Conservation (phyloP, 1,140 invertebrate species). For the Adelges cooleyi region DNA sequence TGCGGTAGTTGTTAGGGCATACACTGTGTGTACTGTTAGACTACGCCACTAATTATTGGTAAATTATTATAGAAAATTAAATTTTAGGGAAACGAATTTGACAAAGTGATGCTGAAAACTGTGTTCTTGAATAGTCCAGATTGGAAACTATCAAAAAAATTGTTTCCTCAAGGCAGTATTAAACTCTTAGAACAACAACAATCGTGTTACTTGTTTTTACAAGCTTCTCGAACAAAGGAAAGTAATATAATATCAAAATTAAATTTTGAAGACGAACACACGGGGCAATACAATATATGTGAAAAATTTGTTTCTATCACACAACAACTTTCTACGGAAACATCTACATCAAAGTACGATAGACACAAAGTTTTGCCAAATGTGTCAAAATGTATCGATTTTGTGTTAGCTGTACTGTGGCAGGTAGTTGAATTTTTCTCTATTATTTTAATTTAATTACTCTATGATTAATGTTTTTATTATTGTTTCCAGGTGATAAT, state of each 20-base stretch:
- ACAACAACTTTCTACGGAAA: constrained; percentile 1
- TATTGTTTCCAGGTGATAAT: constrained; percentile 10
- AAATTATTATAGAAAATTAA: too few relatives aligned
- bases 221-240: constrained; percentile 22
- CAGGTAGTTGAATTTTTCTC: constrained; percentile 2
- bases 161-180: neutral
- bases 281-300: neutral
- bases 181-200: constrained; percentile 5
- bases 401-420: constrained; percentile 16
- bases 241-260: constrained; percentile 1
- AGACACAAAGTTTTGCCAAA: constrained; percentile 11
- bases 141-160: constrained; percentile 6
- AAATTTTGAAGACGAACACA: constrained; percentile 11
- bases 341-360: constrained; percentile 8
- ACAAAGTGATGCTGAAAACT: constrained; percentile 11
- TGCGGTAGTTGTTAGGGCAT: too few relatives aligned
- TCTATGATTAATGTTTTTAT: neutral
- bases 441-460: too few relatives aligned
- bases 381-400: constrained; percentile 13
- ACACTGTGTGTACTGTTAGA: too few relatives aligned
- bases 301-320: constrained; percentile 19
- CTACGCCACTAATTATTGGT: too few relatives aligned
- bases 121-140: constrained; percentile 2
- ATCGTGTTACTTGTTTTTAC: constrained; percentile 19
- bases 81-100: constrained; percentile 20